A percentile compares a stretch with the other conserved stretches of the same genome.
phyloP scores from a whole-genome alignment of 2,888 invertebrate species.

The Archips xylosteana region DNA sequence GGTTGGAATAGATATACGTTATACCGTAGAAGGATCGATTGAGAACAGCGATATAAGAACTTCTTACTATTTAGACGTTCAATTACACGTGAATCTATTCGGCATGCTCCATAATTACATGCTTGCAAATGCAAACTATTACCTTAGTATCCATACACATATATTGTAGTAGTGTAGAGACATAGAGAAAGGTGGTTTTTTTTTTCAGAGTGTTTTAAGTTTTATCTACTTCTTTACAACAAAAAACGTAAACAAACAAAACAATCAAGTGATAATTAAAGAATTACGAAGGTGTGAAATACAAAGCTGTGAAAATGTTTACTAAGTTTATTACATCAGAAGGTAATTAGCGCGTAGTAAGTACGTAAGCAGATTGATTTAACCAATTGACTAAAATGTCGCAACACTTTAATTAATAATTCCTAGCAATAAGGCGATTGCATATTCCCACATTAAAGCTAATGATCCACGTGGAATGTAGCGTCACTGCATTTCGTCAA shows the following conservation, averaged over 20 bases:
- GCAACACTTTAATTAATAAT: slow-evolving; percentile 43
- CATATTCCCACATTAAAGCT: slow-evolving; percentile 61
- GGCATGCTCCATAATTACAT: slow-evolving; percentile 10
- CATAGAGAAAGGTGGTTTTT: no score
- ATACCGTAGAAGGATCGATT: slow-evolving; percentile 33
- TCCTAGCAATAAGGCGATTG: slow-evolving; percentile 38
- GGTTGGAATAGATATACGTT: slow-evolving; percentile 29
- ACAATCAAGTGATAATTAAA: no score
- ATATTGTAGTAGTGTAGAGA: no score
- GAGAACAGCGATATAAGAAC: slow-evolving; percentile 28
- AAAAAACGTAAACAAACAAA: no score
- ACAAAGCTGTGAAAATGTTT: no score
- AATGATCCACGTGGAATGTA: slow-evolving; percentile 74
- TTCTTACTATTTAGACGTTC: slow-evolving; percentile 29
- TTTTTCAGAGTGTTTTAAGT: no score
- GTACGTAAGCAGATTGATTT: not conserved
- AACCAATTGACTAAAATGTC: slow-evolving; percentile 10
- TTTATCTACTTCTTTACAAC: no score
- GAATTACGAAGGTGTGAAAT: no score
- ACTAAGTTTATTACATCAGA: no score
- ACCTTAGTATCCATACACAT: no score
- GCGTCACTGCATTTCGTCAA: slow-evolving; percentile 77
- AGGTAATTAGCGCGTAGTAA: not conserved
- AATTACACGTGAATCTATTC: slow-evolving; percentile 18
- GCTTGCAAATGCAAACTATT: not conserved